Percentiles rank a stretch among this genome's conserved stretches.
Conservation (phyloP, 2,113 vertebrate genomes). For the Ailurus styani region DNA sequence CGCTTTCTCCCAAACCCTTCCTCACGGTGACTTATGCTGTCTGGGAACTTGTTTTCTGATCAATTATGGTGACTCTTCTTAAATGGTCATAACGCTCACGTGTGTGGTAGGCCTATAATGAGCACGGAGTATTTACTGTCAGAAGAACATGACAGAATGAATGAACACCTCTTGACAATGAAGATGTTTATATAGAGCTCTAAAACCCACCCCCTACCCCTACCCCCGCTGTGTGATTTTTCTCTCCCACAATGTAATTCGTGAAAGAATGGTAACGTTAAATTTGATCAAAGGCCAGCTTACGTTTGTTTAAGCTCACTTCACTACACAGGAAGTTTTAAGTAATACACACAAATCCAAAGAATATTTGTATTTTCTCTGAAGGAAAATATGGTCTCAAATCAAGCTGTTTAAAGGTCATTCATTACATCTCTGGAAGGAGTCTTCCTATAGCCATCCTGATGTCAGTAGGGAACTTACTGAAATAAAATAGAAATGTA, state of each 20-base stretch:
- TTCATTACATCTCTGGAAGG: not conserved
- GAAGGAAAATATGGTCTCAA: conserved; percentile 55
- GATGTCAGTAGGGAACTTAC: conserved; percentile 45
- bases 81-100: not conserved
- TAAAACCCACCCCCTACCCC: not conserved
- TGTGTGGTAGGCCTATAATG: not conserved
- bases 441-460: conserved; percentile 8
- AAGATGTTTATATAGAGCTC: not conserved
- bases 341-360: conserved; percentile 48
- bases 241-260: not conserved
- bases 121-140: not conserved
- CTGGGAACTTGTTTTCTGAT: not conserved
- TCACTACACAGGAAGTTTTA: conserved; percentile 33
- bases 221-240: not conserved
- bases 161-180: not conserved
- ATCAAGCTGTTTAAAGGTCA: conserved; percentile 52
- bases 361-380: conserved; percentile 60
- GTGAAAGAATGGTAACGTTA: not conserved
- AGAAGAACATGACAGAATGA: not conserved
- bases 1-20: not conserved
- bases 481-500: not conserved
- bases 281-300: conserved; percentile 1
- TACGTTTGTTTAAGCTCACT: conserved; percentile 45
- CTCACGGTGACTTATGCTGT: not conserved
- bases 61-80: not conserved